These are phyloP conservation scores for Chamaetylas fuelleborni DNA, from an alignment of 2,113 vertebrate genomes.

Conservation along the genomic window DNA sequence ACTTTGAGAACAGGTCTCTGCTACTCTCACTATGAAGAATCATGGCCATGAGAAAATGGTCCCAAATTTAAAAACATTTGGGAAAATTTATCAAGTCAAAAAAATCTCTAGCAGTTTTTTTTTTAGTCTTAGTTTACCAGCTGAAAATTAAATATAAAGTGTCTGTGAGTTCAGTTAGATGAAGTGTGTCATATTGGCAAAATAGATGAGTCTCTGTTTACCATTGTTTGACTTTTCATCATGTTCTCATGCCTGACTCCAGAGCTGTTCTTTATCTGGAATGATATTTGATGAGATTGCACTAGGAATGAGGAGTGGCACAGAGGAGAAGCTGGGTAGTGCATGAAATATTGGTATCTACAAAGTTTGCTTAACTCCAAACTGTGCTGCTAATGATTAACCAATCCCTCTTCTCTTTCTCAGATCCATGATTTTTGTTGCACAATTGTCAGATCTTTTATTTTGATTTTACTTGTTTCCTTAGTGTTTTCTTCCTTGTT, in stretches of 20 bases:
- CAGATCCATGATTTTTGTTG: background rate
- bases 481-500: slow-evolving; percentile 12
- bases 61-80: background rate
- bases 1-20: background rate
- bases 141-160: background rate
- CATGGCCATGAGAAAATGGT: background rate
- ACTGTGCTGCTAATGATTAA: background rate
- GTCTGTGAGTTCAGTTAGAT: background rate
- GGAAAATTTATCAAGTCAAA: background rate
- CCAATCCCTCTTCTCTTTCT: background rate
- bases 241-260: background rate
- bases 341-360: background rate
- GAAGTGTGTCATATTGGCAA: background rate
- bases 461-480: background rate
- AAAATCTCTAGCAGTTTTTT: rapidly evolving
- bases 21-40: background rate
- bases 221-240: background rate
- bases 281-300: slow-evolving; percentile 1
- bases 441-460: background rate
- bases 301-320: slow-evolving; percentile 26
- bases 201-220: background rate
- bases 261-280: background rate
- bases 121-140: background rate
- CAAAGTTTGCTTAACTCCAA: background rate
- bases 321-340: background rate